Base-by-base conservation (phyloP, 2,797 vertebrate genomes). In the Platalea minor region DNA sequence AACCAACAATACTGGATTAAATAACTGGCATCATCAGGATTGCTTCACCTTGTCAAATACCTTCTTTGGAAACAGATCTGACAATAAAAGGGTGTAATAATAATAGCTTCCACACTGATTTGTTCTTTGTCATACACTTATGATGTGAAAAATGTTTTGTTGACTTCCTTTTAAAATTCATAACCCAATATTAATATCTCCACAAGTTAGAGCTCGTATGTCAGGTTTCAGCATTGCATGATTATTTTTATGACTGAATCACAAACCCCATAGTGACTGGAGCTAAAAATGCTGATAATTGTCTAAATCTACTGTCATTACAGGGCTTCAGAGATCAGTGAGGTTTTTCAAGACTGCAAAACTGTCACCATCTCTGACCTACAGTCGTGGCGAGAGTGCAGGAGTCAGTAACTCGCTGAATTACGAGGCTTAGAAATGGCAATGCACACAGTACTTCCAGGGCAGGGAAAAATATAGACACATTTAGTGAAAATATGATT, bases 201-300 rank as follows among this genome's bases (percentile, higher is more conserved):
- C 26, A 11, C 25, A 20, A 75, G 87, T 2, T 33, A 72, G 25
- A 65, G 88, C 53, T 85, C 21, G 0, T 59, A 2, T 72, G 65
- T 37, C 84, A 85, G 83, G 57, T 86, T 94, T 94, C 87, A 86
- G 51, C 63, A 7, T 11, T 28, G 51, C 41, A 18, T 19, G 31
- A 8, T 75, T 61, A 57, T 91, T 88, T 91, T 85, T 18, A 45
- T 48, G n/a, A 19, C 80, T 51, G 13, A 90, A 48, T 57, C 88
- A 84, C 50, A 93, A 90, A 85, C 45, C 37, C 18, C 33, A 1
- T 5, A 16, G 74, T n/a, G 67, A 51, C 33, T 31, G 18, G 56
- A 85, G 78, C 68, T 87, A 57, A 83, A 95, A 95, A 59, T 29
- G 74, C 78, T 70, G 88, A 29, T 95, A 90, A 92, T 84, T 88